Base-by-base conservation (phyloP, 2,888 invertebrate genomes). In the Epirrhoe alternata region DNA sequence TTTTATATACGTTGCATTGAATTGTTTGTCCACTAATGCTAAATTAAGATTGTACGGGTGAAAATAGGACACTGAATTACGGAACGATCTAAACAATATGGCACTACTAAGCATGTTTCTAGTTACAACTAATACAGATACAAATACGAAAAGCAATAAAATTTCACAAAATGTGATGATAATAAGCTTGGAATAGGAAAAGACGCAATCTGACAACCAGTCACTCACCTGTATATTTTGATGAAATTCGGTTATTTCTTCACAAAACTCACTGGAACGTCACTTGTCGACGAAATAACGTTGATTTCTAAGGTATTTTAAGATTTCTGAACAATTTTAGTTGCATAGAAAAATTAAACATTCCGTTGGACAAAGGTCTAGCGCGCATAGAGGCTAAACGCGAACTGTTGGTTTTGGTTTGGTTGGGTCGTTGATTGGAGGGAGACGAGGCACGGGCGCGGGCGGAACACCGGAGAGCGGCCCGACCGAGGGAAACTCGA, bases 381-480 rank as follows among this genome's bases (percentile, higher is more conserved):
- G 77, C 90, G 87, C 90, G 87, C 87, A 88, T 88, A 89, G 86
- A 92, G 88, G 92, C 90, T 91, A 90, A 93, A 94, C 93, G 94
- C 94, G 94, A 94, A 94, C 94, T 94, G 94, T 90, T 86, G 86
- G 86, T 87, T 86, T 89, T 88, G 84, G 84, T 83, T 87, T 82
- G 81, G 82, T 82, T 81, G 85, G 84, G 83, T 86, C 82, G 82
- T 80, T 84, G 82, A 78, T 74, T 75, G 75, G 77, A 74, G 79
- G 77, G 75, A 74, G 68, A 58, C 57, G 68, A 58, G 78, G 74
- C 64, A 74, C 72, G 72, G 72, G 74, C 85, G 74, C 85, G 85
- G 88, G 86, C 87, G 89, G 88, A 89, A 89, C 87, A 89, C 86
- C 86, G 87, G 89, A 90, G 91, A 90, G 86, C 81, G 88, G 87